These are phyloP conservation scores for Erpetoichthys calabaricus DNA, from an alignment of 2,797 vertebrate species.

Conservation along the genomic window DNA sequence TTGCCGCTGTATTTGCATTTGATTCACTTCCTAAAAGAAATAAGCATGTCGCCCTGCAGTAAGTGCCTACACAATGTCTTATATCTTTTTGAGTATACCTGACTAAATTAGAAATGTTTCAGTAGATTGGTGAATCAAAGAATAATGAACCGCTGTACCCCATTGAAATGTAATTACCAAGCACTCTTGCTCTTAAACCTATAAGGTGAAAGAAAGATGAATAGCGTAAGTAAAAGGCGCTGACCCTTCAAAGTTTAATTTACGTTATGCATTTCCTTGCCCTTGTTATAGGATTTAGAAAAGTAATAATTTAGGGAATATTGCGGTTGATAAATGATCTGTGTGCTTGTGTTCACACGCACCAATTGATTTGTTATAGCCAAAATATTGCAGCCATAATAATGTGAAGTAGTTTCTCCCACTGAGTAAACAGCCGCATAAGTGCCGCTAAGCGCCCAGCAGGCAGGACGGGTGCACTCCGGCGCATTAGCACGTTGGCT, in stretches of 20 bases:
- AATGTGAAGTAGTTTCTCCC: conserved; percentile 50
- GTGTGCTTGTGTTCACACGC: conserved; percentile 80
- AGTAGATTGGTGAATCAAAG: conserved; percentile 68
- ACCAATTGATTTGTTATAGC: conserved; percentile 79
- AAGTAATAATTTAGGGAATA: conserved; percentile 96
- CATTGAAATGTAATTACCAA: conserved; percentile 96
- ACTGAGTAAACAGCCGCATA: conserved; percentile 65
- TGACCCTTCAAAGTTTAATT: conserved; percentile 97
- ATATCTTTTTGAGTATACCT: conserved; percentile 59
- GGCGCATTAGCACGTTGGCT: too few relatives aligned
- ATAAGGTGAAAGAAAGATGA: conserved; percentile 85
- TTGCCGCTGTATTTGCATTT: neutral
- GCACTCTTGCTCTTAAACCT: conserved; percentile 77
- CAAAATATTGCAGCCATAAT: conserved; percentile 68
- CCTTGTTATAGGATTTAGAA: conserved; percentile 82
- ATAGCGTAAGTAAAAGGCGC: conserved; percentile 87
- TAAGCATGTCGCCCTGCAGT: conserved; percentile 10
- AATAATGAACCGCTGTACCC: conserved; percentile 88
- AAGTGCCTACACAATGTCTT: conserved; percentile 31
- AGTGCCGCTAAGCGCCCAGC: too few relatives aligned
- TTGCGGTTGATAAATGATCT: conserved; percentile 92
- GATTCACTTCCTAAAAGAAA: neutral
- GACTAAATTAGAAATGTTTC: conserved; percentile 83
- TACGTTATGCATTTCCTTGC: conserved; percentile 87
- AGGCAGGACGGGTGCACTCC: too few relatives aligned